Evolutionary conservation across 2,797 vertebrate species (phyloP), one percentile per base, ranked within the genome.

Genomic region (Enteromius argenteus): DNA sequence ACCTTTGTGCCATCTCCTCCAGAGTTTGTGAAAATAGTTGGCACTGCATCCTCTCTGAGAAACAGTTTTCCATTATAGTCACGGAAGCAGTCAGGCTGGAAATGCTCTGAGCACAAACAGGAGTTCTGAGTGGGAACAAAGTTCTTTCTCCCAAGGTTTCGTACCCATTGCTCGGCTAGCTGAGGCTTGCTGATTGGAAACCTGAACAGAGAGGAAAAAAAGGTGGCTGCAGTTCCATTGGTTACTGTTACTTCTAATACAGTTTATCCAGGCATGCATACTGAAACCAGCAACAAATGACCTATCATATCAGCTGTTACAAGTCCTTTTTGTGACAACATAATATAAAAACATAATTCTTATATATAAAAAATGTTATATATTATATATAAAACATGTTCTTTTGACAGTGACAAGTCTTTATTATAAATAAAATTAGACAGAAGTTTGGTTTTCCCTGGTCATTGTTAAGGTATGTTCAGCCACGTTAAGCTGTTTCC

Each of bases 51-150:
- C 84, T 96, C 95, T 68, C 94, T 90, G 79, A 96, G 89, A 82
- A 96, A 96, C 92, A 95, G 95, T 88, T 95, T 95, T 14, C 95
- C 95, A 6, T 95, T 95, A 89, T 96, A 96, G 86, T 96, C 95
- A n/a, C 95, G 92, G 86, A 96, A 96, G 91, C 95, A 96, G 89
- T 95, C 94, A 0, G 92, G 80, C 81, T 92, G 89, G 86, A 96
- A 96, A 53, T 96, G 95, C 87, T 95, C 95, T 0, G 95, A 95
- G 86, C 95, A 96, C 69, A 96, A 93, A 83, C 95, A 96, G 3
- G 95, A 95, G 91, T 95, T 96, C 72, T 91, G 87, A 0, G 94
- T 95, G 0, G 95, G 95, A 64, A 92, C 88, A 76, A 96, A 96
- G 89, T 93, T 94, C 80, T 95, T 96, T 89, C 95, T 93, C 15